phyloP scores from a whole-genome alignment of 2,888 invertebrate species.

The Ptilodon capucinus region DNA sequence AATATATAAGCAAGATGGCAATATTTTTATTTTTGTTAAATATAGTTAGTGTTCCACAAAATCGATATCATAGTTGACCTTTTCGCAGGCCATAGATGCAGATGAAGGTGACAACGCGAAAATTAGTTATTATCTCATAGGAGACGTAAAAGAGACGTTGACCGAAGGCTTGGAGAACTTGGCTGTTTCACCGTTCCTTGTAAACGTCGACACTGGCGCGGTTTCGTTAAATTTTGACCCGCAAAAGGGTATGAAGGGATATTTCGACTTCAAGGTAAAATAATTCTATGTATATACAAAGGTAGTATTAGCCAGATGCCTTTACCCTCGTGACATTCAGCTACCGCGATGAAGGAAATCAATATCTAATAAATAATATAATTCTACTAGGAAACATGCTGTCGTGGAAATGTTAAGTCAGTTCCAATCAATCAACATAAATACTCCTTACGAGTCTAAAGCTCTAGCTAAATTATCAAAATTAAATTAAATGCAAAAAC shows the following conservation, averaged over 20 bases:
- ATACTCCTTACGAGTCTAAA: too few species aligned
- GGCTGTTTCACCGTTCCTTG: slow-evolving; percentile 90
- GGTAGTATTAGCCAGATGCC: not conserved
- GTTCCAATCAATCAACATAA: too few species aligned
- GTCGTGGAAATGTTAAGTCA: not conserved
- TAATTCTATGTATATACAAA: too few species aligned
- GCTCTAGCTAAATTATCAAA: too few species aligned
- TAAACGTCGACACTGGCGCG: slow-evolving; percentile 91
- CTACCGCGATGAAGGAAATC: not conserved
- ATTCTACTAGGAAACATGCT: not conserved
- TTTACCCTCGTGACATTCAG: not conserved
- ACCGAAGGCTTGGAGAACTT: slow-evolving; percentile 93
- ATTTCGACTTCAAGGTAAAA: slow-evolving; percentile 95
- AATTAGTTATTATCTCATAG: slow-evolving; percentile 89
- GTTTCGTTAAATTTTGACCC: slow-evolving; percentile 97
- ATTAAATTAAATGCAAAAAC: too few species aligned
- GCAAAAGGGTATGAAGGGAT: slow-evolving; percentile 98
- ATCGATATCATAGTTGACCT: not conserved
- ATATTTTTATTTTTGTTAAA: too few species aligned
- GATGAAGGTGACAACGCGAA: slow-evolving; percentile 89
- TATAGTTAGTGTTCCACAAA: too few species aligned
- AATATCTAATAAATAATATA: not conserved
- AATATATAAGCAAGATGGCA: too few species aligned
- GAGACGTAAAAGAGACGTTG: slow-evolving; percentile 90
- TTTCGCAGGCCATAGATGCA: slow-evolving; percentile 86